Conservation (phyloP, 2,888 invertebrate genomes). For the Geotrupes spiniger region DNA sequence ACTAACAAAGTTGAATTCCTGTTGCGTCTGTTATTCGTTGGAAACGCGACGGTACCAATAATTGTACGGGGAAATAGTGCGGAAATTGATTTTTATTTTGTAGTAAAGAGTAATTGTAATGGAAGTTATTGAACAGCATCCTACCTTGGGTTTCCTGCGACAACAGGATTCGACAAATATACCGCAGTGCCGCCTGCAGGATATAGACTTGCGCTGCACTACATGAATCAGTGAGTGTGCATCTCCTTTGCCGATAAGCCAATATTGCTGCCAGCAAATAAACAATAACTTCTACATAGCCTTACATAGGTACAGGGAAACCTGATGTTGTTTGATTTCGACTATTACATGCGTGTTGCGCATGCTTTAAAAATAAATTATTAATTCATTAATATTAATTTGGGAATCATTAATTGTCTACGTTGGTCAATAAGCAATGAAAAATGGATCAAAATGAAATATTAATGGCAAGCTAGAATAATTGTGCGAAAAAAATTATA, state of each 20-base stretch:
- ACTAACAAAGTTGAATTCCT: too few species aligned
- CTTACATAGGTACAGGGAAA: too few species aligned
- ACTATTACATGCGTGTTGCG: too few species aligned
- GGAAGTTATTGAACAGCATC: constrained; percentile 44
- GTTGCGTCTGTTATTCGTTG: too few species aligned
- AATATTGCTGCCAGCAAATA: constrained; percentile 14
- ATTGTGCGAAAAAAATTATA: too few species aligned
- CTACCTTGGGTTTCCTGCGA: constrained; percentile 38
- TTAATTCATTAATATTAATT: too few species aligned
- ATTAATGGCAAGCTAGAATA: too few species aligned
- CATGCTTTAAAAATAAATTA: too few species aligned
- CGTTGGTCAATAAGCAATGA: too few species aligned
- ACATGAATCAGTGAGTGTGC: constrained; percentile 36
- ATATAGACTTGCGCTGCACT: constrained; percentile 39
- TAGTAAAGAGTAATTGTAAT: constrained; percentile 43
- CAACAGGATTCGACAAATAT: constrained; percentile 37
- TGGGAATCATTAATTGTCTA: too few species aligned
- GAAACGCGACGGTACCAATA: not conserved
- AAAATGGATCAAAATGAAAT: too few species aligned
- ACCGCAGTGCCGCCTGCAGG: constrained; percentile 40
- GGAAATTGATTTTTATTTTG: constrained; percentile 22
- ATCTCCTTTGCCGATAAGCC: constrained; percentile 37
- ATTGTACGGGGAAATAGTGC: constrained; percentile 16
- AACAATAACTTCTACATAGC: not conserved
- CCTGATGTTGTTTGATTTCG: too few species aligned